phyloP scores from a whole-genome alignment of 2,888 invertebrate genomes.

The Eueremaeus valkanovi region DNA sequence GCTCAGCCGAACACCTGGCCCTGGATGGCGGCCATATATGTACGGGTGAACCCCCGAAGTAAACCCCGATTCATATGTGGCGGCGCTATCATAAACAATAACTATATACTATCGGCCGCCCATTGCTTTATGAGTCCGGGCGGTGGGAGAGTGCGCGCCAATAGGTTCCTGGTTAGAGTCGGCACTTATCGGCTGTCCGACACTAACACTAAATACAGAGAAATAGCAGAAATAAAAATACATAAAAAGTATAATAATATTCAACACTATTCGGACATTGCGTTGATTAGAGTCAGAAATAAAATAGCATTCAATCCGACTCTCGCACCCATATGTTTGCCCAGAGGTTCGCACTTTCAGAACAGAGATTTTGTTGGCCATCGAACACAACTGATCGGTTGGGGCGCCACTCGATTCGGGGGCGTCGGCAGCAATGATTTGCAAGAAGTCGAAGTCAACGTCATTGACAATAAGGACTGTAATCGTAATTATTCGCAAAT shows the following conservation, averaged over 20 bases:
- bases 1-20: conserved; percentile 32
- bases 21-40: conserved; percentile 37
- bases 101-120: conserved; percentile 45
- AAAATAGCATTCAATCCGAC: conserved; percentile 42
- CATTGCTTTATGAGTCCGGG: conserved; percentile 41
- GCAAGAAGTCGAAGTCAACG: conserved; percentile 34
- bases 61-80: conserved; percentile 40
- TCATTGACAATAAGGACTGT: conserved; percentile 31
- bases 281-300: conserved; percentile 40
- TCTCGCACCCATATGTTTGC: conserved; percentile 44
- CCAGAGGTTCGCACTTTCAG: conserved; percentile 15
- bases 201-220: neutral
- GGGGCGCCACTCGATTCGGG: conserved; percentile 29
- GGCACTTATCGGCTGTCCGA: conserved; percentile 29
- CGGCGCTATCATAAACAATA: conserved; percentile 43
- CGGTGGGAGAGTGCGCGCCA: neutral
- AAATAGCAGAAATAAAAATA: conserved; percentile 29
- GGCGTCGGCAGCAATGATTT: neutral
- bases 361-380: conserved; percentile 17
- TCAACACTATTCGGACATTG: conserved; percentile 42
- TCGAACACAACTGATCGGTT: conserved; percentile 6
- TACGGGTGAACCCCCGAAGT: neutral
- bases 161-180: conserved; percentile 1
- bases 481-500: conserved; percentile 10
- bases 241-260: conserved; percentile 40